phyloP scores from a whole-genome alignment of 1,140 invertebrate species.

The Vanessa tameamea region DNA sequence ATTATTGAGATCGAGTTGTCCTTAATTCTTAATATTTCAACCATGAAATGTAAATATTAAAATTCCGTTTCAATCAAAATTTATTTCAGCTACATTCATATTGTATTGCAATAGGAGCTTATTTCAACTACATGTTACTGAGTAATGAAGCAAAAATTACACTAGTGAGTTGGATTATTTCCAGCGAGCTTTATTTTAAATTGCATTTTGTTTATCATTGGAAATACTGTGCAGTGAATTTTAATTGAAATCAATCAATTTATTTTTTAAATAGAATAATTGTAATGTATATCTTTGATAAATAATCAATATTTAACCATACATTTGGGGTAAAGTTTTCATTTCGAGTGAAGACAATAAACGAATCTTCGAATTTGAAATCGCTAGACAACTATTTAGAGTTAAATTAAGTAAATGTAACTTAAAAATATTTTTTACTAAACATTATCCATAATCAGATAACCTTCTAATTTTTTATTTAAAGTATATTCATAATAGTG shows the following conservation, averaged over 20 bases:
- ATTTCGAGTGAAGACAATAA: too few relatives aligned
- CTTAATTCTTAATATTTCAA: not conserved
- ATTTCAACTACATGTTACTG: slow-evolving; percentile 19
- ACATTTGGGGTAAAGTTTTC: too few relatives aligned
- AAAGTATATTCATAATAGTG: too few relatives aligned
- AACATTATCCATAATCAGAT: too few relatives aligned
- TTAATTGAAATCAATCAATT: not conserved
- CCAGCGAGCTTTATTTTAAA: not conserved
- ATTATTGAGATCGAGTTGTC: not conserved
- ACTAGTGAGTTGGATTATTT: not conserved
- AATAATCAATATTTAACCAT: too few relatives aligned
- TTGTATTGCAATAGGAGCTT: not conserved
- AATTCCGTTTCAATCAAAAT: not conserved
- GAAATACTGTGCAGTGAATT: not conserved
- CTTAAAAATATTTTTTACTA: too few relatives aligned
- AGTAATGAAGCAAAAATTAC: slow-evolving; percentile 24
- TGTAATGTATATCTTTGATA: too few relatives aligned
- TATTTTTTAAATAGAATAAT: too few relatives aligned
- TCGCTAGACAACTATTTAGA: too few relatives aligned
- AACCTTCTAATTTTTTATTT: too few relatives aligned
- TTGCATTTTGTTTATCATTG: not conserved
- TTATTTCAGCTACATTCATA: not conserved
- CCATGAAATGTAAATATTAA: not conserved
- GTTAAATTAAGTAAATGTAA: too few relatives aligned
- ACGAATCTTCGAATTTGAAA: too few relatives aligned